These are phyloP conservation scores for Heliopora coerulea DNA, from an alignment of 92 coral and sea anemone species.

Conservation along the genomic window DNA sequence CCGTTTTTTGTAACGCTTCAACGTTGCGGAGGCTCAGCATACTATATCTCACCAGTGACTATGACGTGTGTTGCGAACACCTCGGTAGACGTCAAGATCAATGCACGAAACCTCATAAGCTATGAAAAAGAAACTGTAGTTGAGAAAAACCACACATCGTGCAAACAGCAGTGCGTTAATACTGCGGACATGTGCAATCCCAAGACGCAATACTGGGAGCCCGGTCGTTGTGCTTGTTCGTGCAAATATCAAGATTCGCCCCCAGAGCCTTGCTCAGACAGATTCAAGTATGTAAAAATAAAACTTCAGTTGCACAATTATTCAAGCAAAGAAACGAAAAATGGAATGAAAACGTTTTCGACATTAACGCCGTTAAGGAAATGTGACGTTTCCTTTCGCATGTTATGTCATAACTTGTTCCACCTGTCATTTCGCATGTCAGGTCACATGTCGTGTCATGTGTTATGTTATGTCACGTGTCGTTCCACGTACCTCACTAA, in stretches of 20 bases:
- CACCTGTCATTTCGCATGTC: no score
- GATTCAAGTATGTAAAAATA: constrained; percentile 47
- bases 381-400: no score
- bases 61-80: constrained; percentile 37
- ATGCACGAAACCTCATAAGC: constrained; percentile 8
- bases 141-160: constrained; percentile 61
- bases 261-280: constrained; percentile 33
- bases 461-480: no score
- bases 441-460: no score
- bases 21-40: constrained; percentile 61
- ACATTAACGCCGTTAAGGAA: no score
- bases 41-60: constrained; percentile 18
- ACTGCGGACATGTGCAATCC: constrained; percentile 40
- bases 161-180: constrained; percentile 44
- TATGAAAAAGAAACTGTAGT: neutral
- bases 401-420: no score
- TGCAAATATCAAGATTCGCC: constrained; percentile 54
- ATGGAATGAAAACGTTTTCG: no score
- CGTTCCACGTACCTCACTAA: no score
- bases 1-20: constrained; percentile 56
- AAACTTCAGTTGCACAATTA: neutral
- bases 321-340: neutral
- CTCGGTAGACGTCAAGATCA: constrained; percentile 42
- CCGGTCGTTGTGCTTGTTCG: constrained; percentile 43
- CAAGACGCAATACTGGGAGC: constrained; percentile 39